phyloP scores from a whole-genome alignment of 2,113 vertebrate species.

The Oceanites oceanicus region DNA sequence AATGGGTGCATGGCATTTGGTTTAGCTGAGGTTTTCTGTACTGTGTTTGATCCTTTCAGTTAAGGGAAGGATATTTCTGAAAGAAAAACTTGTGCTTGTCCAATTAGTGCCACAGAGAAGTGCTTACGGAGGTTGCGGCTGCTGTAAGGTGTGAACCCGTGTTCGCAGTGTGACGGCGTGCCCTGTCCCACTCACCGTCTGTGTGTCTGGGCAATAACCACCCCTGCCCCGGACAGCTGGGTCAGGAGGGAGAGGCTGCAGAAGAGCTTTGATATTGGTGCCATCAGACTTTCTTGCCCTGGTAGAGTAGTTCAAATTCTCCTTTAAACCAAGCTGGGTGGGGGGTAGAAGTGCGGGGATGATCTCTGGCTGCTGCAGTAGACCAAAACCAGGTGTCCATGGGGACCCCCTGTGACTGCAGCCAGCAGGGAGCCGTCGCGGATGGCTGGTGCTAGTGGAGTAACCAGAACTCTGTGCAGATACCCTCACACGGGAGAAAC shows the following conservation, averaged over 20 bases:
- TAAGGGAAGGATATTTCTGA: neutral
- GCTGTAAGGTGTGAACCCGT: neutral
- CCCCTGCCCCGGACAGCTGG: neutral
- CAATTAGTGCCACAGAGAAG: neutral
- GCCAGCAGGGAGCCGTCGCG: neutral
- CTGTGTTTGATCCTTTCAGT: neutral
- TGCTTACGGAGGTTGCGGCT: neutral
- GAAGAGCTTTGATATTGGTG: neutral
- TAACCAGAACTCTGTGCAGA: neutral
- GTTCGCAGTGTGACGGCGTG: fast-evolving
- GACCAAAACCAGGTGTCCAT: neutral
- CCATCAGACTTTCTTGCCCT: neutral
- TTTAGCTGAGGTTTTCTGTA: neutral
- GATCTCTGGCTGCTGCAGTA: neutral
- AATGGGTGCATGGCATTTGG: constrained; percentile 1
- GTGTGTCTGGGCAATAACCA: neutral
- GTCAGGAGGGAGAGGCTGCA: neutral
- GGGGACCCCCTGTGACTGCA: too few relatives aligned
- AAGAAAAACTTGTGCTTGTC: neutral
- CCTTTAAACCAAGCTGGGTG: neutral
- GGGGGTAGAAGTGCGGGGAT: neutral
- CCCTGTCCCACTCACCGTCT: neutral
- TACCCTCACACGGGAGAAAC: neutral
- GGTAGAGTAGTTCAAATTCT: neutral
- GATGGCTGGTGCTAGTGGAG: neutral